These are phyloP conservation scores for Pseudococcus jackbeardsleyi DNA, from an alignment of 2,888 invertebrate species.

Conservation along the genomic window DNA sequence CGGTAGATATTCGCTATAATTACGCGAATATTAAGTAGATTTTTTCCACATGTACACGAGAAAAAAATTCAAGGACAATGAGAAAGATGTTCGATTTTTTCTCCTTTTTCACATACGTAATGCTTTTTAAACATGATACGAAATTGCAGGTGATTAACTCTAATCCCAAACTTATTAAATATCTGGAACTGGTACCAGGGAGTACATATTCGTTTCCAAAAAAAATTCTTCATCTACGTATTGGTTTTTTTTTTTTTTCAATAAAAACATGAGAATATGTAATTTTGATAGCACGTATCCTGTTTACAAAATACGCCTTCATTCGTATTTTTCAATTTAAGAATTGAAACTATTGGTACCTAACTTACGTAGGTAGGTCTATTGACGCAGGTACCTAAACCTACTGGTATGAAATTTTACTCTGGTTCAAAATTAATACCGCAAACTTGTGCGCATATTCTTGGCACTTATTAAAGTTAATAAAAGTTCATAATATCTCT, in stretches of 20 bases:
- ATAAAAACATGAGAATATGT: not conserved
- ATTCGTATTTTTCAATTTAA: too few relatives aligned
- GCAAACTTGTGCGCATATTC: too few relatives aligned
- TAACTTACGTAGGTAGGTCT: too few relatives aligned
- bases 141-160: not conserved
- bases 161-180: not conserved
- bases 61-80: slow-evolving; percentile 1
- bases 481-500: too few relatives aligned
- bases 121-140: not conserved
- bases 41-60: not conserved
- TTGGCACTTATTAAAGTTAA: too few relatives aligned
- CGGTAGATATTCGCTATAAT: not conserved
- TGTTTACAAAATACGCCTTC: not conserved
- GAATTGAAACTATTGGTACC: too few relatives aligned
- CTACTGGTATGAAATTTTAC: too few relatives aligned
- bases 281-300: not conserved
- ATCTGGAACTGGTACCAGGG: not conserved
- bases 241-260: not conserved
- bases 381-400: too few relatives aligned
- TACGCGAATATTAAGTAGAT: not conserved
- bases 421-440: too few relatives aligned
- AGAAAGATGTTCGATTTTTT: slow-evolving; percentile 13
- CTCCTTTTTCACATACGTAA: not conserved
- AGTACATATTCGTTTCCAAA: not conserved
- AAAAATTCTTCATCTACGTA: not conserved